Evolutionary conservation across 1,140 invertebrate species (phyloP).

Genomic region (Drosophila pallidifrons): DNA sequence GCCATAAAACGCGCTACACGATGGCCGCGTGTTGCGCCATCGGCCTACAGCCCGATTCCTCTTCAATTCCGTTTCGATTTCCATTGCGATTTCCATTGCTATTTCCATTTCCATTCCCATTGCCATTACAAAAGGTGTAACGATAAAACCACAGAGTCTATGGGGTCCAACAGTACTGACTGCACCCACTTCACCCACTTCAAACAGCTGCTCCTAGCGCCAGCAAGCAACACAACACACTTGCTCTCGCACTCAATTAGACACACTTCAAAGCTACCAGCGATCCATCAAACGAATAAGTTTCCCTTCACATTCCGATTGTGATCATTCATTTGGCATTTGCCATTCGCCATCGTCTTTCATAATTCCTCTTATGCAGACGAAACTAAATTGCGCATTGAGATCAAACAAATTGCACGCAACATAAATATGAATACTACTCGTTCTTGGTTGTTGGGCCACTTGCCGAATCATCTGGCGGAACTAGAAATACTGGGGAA

Average conservation of each 20-base stretch:
- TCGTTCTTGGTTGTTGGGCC: constrained; percentile 7
- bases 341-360: constrained; percentile 10
- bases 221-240: constrained; percentile 10
- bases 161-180: constrained; percentile 35
- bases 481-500: constrained; percentile 42
- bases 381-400: constrained; percentile 70
- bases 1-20: constrained; percentile 81
- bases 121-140: constrained; percentile 31
- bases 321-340: constrained; percentile 24
- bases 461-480: constrained; percentile 22
- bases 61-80: constrained; percentile 22
- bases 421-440: constrained; percentile 72
- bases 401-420: constrained; percentile 84
- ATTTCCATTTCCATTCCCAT: constrained; percentile 48
- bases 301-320: constrained; percentile 16
- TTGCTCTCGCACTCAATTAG: constrained; percentile 62
- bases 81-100: constrained; percentile 54
- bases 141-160: constrained; percentile 43
- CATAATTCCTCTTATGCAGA: constrained; percentile 58
- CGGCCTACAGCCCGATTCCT: constrained; percentile 23
- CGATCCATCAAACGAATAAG: constrained; percentile 61
- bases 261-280: constrained; percentile 67
- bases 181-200: neutral
- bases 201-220: constrained; percentile 35
- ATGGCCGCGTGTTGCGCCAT: constrained; percentile 70